Base-by-base conservation (phyloP, 2,888 invertebrate species). In the Helleia helle region DNA sequence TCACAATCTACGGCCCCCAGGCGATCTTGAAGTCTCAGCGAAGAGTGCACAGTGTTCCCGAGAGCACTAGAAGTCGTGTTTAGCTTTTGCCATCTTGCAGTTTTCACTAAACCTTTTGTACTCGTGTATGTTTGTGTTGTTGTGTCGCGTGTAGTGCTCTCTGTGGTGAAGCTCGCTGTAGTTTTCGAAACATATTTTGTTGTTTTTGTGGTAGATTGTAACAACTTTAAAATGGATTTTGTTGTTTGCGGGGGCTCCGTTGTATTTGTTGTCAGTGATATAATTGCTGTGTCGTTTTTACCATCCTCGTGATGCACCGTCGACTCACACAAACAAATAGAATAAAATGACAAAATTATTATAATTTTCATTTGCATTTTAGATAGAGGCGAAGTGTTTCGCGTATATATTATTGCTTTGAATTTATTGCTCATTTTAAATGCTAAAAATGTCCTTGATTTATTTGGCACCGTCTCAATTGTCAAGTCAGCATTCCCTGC, bases 1-100 rank as follows among this genome's bases (percentile, higher is more conserved):
- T 90, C 90, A 56, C 90, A 90, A 63, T 89, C 89, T 53, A 90
- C 70, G 36, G 87, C 86, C 62, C 87, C 88, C 56, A 89, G 79
- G 64, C 88, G 87, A 74, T 89, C 90, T 69, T 88, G 88, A 47
- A 88, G 66, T 51, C 87, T 80, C 54, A 83, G 79, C 45, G 87
- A 77, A 54, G 86, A 62, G 58, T 67, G 74, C 51, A 51, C 56
- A 44, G 52, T 49, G 41, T 51, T 53, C 48, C 59, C 86, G 62
- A 59, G 55, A 44, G 59, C 64, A 65, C 66, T 75, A 62, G 68
- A 69, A 55, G 65, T 72, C 62, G 61, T 68, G 63, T 80, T 76
- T 65, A 70, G 64, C 70, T 77, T 80, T 61, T 68, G 76, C 72
- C 59, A 67, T 62, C 69, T 73, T 72, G 75, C 71, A 74, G 65